Evolutionary conservation across 2,113 vertebrate genomes (phyloP), one percentile per base, ranked within the genome.

Genomic region (Eudyptes chrysolophus): DNA sequence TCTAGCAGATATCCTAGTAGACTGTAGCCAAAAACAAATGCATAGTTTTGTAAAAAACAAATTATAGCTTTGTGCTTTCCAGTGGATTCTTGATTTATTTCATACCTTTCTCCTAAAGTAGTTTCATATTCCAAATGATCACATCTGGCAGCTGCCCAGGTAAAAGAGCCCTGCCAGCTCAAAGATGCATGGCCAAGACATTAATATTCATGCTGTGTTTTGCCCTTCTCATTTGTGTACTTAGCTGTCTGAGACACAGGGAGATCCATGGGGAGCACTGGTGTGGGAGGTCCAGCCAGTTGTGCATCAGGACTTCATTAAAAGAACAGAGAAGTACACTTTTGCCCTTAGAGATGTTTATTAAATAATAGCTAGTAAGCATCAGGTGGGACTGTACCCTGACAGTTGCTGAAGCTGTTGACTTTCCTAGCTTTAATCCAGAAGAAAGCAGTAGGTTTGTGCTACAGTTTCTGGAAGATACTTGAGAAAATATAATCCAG

Each of bases 131-230:
- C 60, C 48, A 82, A 92, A 96, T 91, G 51, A 94, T 95, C 70
- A 69, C 49, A 79, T 77, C 89, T 97, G 93, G 90, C 84, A 97
- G 42, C 55, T 90, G 10, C 57, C 92, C 88, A 92, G 89, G 64
- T 49, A 57, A 51, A 89, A 69, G 14, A 92, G 44, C 32, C 17
- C 80, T 94, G 83, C 66, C 87, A 94, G 64, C 89, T 96, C 62
- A 89, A 94, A 95, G 26, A 76, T 2, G 5, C 18, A 30, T 26
- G 19, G 88, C 64, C 49, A 87, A 66, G 30, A 61, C 10, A 94
- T 90, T 78, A 90, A 95, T 97, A 97, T 95, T 92, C 92, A 81
- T 93, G 82, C 29, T 83, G 24, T 42, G 7, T 83, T 94, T 92
- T 89, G 62, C 78, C 66, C 74, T 92, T 93, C 84, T 95, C 71